These are phyloP conservation scores for Lampris megalopsis DNA, from an alignment of 2,113 vertebrate genomes.

Conservation along the genomic window DNA sequence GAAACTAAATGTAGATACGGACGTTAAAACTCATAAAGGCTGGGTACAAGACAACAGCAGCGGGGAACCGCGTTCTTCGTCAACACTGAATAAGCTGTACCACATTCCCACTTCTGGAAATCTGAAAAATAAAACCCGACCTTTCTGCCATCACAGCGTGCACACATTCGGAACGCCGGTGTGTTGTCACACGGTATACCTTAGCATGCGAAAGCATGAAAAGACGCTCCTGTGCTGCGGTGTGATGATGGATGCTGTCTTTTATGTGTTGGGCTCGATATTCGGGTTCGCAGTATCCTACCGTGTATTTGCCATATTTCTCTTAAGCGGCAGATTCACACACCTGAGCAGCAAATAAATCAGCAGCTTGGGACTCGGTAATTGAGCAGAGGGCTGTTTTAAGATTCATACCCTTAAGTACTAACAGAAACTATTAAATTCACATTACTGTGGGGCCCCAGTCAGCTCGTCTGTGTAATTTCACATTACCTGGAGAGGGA, in stretches of 20 bases:
- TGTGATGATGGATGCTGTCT: conserved; percentile 36
- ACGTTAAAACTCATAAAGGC: conserved; percentile 23
- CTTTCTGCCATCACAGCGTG: conserved; percentile 57
- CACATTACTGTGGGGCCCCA: conserved; percentile 85
- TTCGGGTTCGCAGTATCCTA: conserved; percentile 52
- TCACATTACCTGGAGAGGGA: conserved; percentile 97
- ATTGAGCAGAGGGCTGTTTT: conserved; percentile 80
- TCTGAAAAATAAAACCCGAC: conserved; percentile 65
- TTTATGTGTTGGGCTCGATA: conserved; percentile 68
- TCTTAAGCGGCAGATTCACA: conserved; percentile 69
- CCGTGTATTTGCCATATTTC: conserved; percentile 67
- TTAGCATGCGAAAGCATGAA: conserved; percentile 63
- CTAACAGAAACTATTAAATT: conserved; percentile 88
- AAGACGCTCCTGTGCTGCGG: conserved; percentile 59
- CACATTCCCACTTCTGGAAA: conserved; percentile 19
- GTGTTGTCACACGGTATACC: conserved; percentile 67
- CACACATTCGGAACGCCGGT: conserved; percentile 49
- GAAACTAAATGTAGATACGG: conserved; percentile 44
- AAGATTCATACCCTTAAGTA: conserved; percentile 85
- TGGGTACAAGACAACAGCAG: conserved; percentile 16
- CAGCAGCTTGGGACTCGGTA: conserved; percentile 71
- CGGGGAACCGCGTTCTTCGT: conserved; percentile 27
- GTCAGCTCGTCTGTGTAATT: conserved; percentile 86
- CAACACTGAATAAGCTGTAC: conserved; percentile 54
- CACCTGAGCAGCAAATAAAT: conserved; percentile 79